Evolutionary conservation across 2,797 vertebrate species (phyloP), one percentile per base, ranked within the genome.

Genomic region (Malurus leucopterus): DNA sequence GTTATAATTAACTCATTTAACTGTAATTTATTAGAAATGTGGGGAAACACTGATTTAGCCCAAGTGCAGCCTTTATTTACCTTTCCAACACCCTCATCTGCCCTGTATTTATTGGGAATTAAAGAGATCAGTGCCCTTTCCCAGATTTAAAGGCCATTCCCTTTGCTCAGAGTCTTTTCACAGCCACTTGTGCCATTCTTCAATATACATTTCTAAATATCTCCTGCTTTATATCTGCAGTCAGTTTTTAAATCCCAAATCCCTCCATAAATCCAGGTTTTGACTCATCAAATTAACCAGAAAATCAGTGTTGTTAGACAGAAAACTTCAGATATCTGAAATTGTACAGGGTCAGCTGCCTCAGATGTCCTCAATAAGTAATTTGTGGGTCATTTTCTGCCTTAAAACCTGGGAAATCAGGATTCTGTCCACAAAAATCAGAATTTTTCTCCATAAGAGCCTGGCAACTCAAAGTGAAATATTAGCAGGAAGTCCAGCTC

Each of bases 1-100:
- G 23, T 51, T 11, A 6, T 7, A 9, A 78, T 47, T 9, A 46
- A 32, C 6, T 15, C 1, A 0, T 29, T 23, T 7, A 36, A 63
- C 4, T 14, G 14, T 3, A n/a, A 11, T 9, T 11, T 61, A 8
- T 17, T 14, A 30, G 36, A 82, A 34, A 29, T 44, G 15, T 9
- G 21, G 24, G 14, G 65, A 84, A 69, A 0, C 21, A 8, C 7
- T 17, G 2, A 2, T 40, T 61, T 51, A 43, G 32, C 21, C 29
- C 4, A 1, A 4, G 8, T 5, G 21, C 4, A 47, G 19, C 3
- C 40, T 51, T 54, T 49, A 34, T 55, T 74, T 71, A 22, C 19
- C 3, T 18, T 54, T 43, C n/a, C 9, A 61, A 50, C 21, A 54
- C 21, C 12, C 5, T 69, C 23, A 30, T 22, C 36, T 68, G 9